Evolutionary conservation across 2,888 invertebrate genomes (phyloP), one percentile per base, ranked within the genome.

Genomic region (Autographa gamma): DNA sequence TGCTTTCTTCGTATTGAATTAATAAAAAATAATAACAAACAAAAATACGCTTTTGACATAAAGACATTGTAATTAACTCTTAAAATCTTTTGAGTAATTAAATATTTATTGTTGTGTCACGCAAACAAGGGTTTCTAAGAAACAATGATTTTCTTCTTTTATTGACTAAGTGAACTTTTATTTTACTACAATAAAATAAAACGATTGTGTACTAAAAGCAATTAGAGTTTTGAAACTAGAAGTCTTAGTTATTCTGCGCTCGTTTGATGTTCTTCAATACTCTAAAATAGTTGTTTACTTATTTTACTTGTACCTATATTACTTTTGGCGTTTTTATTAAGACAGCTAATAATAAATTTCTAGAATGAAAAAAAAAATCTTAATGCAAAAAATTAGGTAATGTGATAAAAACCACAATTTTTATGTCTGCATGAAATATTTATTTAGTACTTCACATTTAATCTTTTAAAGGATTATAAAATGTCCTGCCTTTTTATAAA

Each of bases 51-150:
- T 19, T 14, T 69, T 69, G 63, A 73, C 63, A 61, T 76, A 76
- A 76, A 61, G 61, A 73, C 48, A 65, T 70, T 74, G 74, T 74
- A 64, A 69, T 61, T 70, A 69, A 48, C 32, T 60, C 67, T 60
- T 56, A 65, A 67, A 65, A 67, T 67, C 34, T 70, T 73, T 67
- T 62, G 52, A 34, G 59, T 62, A 70, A 69, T 69, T 76, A 66
- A 66, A 31, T 63, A 54, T 56, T 52, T 9, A 60, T 70, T 64
- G 25, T 64, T 66, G 43, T 68, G 62, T 63, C 41, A 34, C 61
- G 56, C 38, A 43, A 66, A 63, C 58, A 61, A 60, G 18, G 38
- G 61, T 76, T 11, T 48, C 43, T 11, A 14, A 7, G 11, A 52
- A 32, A 31, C 11, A 25, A 52, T 0, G n/a, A 14, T 52, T 43